Evolutionary conservation across 2,888 invertebrate genomes (phyloP).

Genomic region (Abscondita cerata): DNA sequence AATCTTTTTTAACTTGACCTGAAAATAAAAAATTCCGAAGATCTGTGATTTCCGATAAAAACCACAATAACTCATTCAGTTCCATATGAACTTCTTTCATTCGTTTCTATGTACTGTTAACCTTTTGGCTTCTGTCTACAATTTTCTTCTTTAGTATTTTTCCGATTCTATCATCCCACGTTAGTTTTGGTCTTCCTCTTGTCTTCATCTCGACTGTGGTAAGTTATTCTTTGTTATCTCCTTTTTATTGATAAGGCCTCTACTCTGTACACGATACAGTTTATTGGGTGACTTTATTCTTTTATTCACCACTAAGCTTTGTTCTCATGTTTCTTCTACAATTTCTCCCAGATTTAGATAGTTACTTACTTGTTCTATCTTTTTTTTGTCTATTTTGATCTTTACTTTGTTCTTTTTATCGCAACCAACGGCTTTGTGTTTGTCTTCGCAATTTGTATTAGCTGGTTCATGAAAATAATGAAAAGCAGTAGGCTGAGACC

Average conservation of each 20-base stretch:
- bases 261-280: neutral
- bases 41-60: no score
- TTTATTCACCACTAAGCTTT: neutral
- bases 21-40: no score
- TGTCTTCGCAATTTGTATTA: neutral
- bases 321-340: neutral
- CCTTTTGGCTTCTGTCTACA: no score
- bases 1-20: no score
- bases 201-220: neutral
- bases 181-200: no score
- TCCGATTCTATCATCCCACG: no score
- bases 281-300: neutral
- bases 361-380: neutral
- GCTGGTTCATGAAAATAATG: neutral
- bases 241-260: conserved; percentile 6
- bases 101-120: no score
- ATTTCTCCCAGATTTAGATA: neutral
- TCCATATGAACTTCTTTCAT: no score
- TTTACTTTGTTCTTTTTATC: neutral
- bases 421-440: neutral
- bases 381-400: neutral
- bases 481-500: neutral
- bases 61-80: no score
- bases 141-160: no score
- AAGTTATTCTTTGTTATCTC: neutral